Base-by-base conservation (phyloP, 1,140 invertebrate genomes). In the Augochlora pura region DNA sequence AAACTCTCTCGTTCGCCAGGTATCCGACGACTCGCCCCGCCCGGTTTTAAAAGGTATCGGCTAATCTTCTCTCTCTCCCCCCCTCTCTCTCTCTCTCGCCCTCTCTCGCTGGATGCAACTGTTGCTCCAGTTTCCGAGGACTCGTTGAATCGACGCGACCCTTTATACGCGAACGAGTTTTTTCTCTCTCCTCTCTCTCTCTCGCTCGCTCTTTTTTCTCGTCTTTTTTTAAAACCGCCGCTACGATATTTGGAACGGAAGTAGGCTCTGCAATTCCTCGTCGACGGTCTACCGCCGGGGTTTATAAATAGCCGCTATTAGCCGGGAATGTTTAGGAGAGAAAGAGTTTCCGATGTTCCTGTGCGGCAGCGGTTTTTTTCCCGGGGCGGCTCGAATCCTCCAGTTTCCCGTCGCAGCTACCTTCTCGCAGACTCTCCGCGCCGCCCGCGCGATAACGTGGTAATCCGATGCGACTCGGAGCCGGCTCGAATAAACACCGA, bases 21-120 rank as follows among this genome's bases (percentile, higher is more conserved):
- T 64, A 73, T 46, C 23, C 23, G 54, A 64, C 27, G 14, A 14
- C n/a, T n/a, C 12, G 8, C 49, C 42, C 39, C 1, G 23, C n/a
- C 32, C 52, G 63, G 69, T 78, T 52, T 52, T 66, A 52, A 77
- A 71, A 81, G 63, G 65, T 62, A 60, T 66, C 42, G 66, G 68
- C 46, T 78, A 81, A 77, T 81, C 60, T 16, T 5, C 21, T 64
- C 27, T 21, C 21, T 32, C 32, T 4, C 32, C 4, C 32, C 4
- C 32, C 4, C 32, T 32, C 32, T 32, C 32, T 32, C 32, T 32
- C 32, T 32, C 32, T 64, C n/a, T 81, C 39, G 79, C 32, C 32
- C 32, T 32, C 32, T 64, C n/a, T 81, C 39, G 79, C 46, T 54
- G 18, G 23, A 32, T 63, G 32, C 78, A 54, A n/a, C 23, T 5